Evolutionary conservation across 2,113 vertebrate genomes (phyloP).

Genomic region (Gallinago media): DNA sequence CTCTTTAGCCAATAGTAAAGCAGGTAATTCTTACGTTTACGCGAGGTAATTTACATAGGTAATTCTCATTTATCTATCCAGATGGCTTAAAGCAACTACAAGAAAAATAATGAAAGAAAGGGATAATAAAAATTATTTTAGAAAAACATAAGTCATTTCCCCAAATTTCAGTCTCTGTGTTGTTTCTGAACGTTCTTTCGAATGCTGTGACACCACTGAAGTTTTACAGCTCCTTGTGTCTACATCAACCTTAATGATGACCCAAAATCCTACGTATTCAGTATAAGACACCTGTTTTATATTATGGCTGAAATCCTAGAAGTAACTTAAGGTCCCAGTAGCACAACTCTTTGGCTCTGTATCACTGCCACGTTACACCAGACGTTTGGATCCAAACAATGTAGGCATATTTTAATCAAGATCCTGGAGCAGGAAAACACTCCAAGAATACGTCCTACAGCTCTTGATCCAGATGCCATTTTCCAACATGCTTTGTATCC

Average conservation of each 20-base stretch:
- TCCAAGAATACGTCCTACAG: neutral
- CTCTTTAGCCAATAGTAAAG: neutral
- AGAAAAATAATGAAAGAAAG: neutral
- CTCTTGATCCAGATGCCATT: neutral
- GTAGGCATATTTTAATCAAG: neutral
- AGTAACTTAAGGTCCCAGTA: neutral
- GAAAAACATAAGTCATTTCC: neutral
- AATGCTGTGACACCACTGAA: constrained; percentile 3
- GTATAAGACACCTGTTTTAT: neutral
- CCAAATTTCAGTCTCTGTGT: neutral
- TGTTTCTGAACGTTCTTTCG: neutral
- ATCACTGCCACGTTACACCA: neutral
- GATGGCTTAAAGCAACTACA: neutral
- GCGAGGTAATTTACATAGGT: neutral
- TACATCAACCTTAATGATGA: constrained; percentile 21
- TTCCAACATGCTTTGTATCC: neutral
- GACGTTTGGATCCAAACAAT: neutral
- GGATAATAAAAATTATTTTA: neutral
- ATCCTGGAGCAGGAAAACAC: neutral
- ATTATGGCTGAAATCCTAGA: neutral
- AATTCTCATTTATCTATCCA: neutral
- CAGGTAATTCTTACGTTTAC: neutral
- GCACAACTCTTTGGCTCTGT: neutral
- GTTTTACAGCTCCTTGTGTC: neutral
- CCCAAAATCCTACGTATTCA: neutral